Evolutionary conservation across 1,140 invertebrate genomes (phyloP).

Genomic region (Habropoda laboriosa): DNA sequence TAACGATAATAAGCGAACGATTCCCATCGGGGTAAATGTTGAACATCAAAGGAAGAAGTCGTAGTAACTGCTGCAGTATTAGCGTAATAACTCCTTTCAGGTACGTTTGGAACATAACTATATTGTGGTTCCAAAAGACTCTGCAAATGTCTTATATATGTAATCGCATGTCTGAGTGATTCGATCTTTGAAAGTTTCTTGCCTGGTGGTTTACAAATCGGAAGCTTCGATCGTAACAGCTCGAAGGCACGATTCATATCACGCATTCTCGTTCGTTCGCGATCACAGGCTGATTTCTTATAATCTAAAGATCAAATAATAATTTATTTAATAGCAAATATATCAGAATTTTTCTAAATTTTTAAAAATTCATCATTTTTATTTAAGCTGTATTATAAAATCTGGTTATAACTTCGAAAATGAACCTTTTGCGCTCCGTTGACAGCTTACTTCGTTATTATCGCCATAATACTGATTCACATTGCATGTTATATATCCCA

Average conservation of each 20-base stretch:
- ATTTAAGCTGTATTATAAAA: too few species aligned
- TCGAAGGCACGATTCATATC: slow-evolving; percentile 95
- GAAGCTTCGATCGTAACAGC: slow-evolving; percentile 88
- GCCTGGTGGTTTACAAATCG: slow-evolving; percentile 91
- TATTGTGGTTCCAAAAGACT: slow-evolving; percentile 83
- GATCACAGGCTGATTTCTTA: slow-evolving; percentile 92
- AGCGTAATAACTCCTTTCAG: slow-evolving; percentile 66
- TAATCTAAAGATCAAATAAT: slow-evolving; percentile 84
- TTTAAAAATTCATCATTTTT: too few species aligned
- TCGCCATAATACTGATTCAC: too few species aligned
- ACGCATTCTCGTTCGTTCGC: slow-evolving; percentile 92
- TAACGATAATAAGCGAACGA: slow-evolving; percentile 78
- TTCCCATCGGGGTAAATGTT: slow-evolving; percentile 77
- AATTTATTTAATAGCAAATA: slow-evolving; percentile 1
- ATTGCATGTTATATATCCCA: too few species aligned
- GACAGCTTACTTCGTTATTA: too few species aligned
- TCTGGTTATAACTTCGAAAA: too few species aligned
- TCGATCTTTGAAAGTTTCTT: slow-evolving; percentile 95
- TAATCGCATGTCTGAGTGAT: slow-evolving; percentile 90
- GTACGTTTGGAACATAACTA: slow-evolving; percentile 66
- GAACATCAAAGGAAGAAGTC: slow-evolving; percentile 68
- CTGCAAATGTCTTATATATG: slow-evolving; percentile 90
- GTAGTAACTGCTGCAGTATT: slow-evolving; percentile 14
- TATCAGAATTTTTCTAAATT: too few species aligned
- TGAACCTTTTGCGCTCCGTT: too few species aligned